phyloP scores from a whole-genome alignment of 1,140 invertebrate genomes.

The Bradysia coprophila region DNA sequence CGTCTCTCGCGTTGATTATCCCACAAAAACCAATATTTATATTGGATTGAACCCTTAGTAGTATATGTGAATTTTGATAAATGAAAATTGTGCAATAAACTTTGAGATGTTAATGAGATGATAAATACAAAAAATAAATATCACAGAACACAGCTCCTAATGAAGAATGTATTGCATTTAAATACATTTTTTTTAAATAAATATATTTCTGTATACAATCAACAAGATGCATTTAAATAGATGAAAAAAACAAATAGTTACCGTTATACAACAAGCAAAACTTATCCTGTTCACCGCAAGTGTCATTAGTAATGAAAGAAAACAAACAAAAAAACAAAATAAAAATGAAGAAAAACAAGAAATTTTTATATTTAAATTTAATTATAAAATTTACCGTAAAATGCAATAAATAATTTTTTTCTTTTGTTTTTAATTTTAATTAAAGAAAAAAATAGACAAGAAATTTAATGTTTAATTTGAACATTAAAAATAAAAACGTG shows the following conservation, averaged over 20 bases:
- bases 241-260: slow-evolving; percentile 1
- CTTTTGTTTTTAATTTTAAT: slow-evolving; percentile 1
- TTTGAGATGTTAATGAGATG: slow-evolving; percentile 15
- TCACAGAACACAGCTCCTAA: slow-evolving; percentile 11
- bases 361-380: not conserved
- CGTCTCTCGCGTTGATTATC: too few relatives aligned
- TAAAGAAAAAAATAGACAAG: not conserved
- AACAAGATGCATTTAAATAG: slow-evolving; percentile 1
- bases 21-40: too few relatives aligned
- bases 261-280: slow-evolving; percentile 4
- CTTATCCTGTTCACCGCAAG: slow-evolving; percentile 5
- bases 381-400: not conserved
- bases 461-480: slow-evolving; percentile 10
- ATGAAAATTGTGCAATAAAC: slow-evolving; percentile 8
- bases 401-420: slow-evolving; percentile 2
- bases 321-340: too few relatives aligned
- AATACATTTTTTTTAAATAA: too few relatives aligned
- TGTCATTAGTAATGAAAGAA: slow-evolving; percentile 7
- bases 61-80: not conserved
- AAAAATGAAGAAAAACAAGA: not conserved
- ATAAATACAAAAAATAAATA: not conserved
- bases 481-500: slow-evolving; percentile 10
- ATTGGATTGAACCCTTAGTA: too few relatives aligned
- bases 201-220: not conserved
- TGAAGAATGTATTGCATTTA: too few relatives aligned